These are phyloP conservation scores for Calliphora vicina DNA, from an alignment of 1,140 invertebrate genomes.

Conservation along the genomic window DNA sequence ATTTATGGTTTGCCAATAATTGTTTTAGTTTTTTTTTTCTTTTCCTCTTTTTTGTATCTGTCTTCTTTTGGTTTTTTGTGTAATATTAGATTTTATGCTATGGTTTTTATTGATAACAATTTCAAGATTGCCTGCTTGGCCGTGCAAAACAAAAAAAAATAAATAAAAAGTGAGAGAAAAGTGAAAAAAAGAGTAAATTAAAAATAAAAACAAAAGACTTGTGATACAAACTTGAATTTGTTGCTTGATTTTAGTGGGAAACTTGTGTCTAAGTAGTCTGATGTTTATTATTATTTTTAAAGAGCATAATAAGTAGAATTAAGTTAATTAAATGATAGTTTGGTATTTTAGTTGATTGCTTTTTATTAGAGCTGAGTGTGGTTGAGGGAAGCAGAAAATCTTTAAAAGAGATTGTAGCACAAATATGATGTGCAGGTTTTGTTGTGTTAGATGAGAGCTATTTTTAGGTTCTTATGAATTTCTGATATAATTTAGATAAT, in stretches of 20 bases:
- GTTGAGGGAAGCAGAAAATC: too few relatives aligned
- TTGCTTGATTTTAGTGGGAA: neutral
- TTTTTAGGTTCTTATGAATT: too few relatives aligned
- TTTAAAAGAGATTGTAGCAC: too few relatives aligned
- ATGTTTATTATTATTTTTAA: too few relatives aligned
- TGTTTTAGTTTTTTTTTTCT: neutral
- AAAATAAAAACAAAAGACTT: conserved; percentile 14
- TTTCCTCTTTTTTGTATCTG: neutral
- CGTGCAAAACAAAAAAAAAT: neutral
- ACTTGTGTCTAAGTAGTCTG: too few relatives aligned
- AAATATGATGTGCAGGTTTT: neutral
- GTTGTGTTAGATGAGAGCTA: too few relatives aligned
- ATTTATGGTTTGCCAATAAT: conserved; percentile 33
- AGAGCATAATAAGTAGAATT: too few relatives aligned
- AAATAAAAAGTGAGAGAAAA: neutral
- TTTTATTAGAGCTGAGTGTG: too few relatives aligned
- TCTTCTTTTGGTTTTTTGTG: neutral
- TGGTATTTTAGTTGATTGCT: too few relatives aligned
- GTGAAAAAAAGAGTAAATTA: neutral
- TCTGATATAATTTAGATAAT: too few relatives aligned
- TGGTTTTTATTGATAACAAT: conserved; percentile 21
- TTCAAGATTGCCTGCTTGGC: neutral
- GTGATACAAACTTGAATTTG: neutral
- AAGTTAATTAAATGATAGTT: too few relatives aligned
- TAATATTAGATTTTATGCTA: conserved; percentile 22